Percentiles rank a stretch among this genome's conserved stretches.
Conservation (phyloP, 2,797 vertebrate species). For the Acropternis orthonyx region DNA sequence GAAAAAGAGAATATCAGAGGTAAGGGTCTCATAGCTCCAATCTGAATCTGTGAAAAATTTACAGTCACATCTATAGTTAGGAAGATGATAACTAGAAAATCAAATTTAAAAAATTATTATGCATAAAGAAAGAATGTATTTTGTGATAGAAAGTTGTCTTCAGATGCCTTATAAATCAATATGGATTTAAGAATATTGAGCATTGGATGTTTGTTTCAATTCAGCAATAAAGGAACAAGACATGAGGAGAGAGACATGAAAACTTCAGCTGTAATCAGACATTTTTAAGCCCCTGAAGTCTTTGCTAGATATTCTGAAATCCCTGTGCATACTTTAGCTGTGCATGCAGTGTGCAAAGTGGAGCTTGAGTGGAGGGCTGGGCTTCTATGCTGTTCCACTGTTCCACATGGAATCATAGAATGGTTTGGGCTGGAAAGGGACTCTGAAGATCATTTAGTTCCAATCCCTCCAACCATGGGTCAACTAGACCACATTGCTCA, state of each 20-base stretch:
- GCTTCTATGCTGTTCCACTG: neutral
- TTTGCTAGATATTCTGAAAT: neutral
- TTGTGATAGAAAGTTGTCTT: neutral
- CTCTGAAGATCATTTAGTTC: neutral
- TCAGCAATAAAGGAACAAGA: neutral
- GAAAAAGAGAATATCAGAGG: neutral
- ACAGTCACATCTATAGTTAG: neutral
- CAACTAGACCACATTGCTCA: neutral
- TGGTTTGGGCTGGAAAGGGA: neutral
- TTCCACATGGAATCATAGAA: neutral
- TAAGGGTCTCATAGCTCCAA: neutral
- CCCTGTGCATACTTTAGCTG: neutral
- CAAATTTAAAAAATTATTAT: neutral
- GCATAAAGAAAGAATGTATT: neutral
- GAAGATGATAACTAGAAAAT: neutral
- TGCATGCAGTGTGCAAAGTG: neutral
- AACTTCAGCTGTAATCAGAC: neutral
- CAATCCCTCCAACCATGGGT: neutral
- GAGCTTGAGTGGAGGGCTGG: neutral
- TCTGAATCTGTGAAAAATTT: neutral
- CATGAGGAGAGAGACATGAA: neutral
- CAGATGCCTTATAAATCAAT: neutral
- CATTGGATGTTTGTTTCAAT: neutral
- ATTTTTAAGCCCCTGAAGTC: neutral
- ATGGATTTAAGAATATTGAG: neutral